A percentile compares a stretch with the other conserved stretches of the same genome.
phyloP scores from a whole-genome alignment of 92 coral and sea anemone genomes.

The Bergia sp. region DNA sequence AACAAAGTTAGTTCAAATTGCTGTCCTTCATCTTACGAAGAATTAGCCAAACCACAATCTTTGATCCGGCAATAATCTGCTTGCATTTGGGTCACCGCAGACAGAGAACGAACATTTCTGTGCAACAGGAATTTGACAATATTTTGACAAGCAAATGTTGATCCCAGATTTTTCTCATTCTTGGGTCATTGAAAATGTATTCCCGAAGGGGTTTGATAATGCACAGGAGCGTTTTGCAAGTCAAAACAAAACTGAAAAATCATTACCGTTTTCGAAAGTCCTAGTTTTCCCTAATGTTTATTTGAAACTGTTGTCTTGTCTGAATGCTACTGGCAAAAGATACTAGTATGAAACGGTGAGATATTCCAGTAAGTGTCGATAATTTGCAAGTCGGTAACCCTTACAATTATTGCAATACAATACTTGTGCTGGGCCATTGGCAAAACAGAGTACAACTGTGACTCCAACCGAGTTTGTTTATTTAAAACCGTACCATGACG shows the following conservation, averaged over 20 bases:
- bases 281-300: neutral
- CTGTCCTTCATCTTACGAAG: neutral
- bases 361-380: neutral
- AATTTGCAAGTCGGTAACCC: constrained; percentile 34
- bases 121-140: constrained; percentile 36
- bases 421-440: constrained; percentile 13
- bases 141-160: constrained; percentile 42
- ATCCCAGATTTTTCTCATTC: constrained; percentile 72
- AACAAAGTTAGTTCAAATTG: constrained; percentile 5
- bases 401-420: constrained; percentile 36
- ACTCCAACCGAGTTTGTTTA: constrained; percentile 33
- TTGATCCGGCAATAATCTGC: neutral
- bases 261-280: neutral
- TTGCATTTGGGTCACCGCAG: constrained; percentile 9
- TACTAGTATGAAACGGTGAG: neutral
- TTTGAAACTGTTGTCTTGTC: neutral
- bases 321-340: too few relatives aligned
- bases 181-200: constrained; percentile 61
- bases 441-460: constrained; percentile 13
- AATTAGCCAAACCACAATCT: constrained; percentile 11
- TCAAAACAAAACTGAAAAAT: constrained; percentile 32
- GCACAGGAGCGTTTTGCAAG: constrained; percentile 48
- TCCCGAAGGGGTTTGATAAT: constrained; percentile 74
- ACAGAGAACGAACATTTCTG: neutral
- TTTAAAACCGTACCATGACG: constrained; percentile 21